Conservation (phyloP, 2,113 vertebrate species). For the Camelus dromedarius region DNA sequence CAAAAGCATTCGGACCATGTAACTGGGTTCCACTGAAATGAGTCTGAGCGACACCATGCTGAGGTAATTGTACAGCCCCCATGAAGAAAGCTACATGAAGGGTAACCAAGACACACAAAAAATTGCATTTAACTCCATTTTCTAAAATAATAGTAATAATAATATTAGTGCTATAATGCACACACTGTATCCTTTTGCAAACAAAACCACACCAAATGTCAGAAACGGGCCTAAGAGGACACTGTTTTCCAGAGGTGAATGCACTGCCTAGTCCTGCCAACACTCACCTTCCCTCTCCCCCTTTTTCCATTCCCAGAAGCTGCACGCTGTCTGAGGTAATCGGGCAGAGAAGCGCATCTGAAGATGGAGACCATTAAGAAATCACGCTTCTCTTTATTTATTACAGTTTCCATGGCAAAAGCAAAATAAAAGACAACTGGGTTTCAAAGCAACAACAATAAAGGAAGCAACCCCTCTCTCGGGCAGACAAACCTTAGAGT, state of each 20-base stretch:
- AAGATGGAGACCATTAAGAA: conserved; percentile 50
- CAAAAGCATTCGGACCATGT: conserved; percentile 51
- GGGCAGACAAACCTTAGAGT: neutral
- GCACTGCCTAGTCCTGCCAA: neutral
- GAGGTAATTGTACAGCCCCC: neutral
- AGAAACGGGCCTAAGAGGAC: neutral
- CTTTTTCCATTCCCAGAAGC: neutral
- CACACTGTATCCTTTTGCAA: neutral
- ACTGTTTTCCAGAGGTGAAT: neutral
- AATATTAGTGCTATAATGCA: neutral
- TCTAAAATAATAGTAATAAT: neutral
- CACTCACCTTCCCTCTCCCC: neutral
- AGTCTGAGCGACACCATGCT: conserved; percentile 4
- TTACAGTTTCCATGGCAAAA: conserved; percentile 67
- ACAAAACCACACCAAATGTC: neutral
- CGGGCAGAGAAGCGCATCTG: neutral
- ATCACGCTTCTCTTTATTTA: conserved; percentile 63
- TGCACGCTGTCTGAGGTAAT: neutral
- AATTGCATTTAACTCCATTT: neutral
- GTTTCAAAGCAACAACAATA: conserved; percentile 54
- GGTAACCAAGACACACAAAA: neutral
- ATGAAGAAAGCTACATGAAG: neutral
- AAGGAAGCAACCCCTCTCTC: neutral
- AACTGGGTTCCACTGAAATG: conserved; percentile 54
- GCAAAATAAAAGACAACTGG: conserved; percentile 59